A percentile compares a stretch with the other conserved stretches of the same genome.
These are phyloP conservation scores for Agraylea sexmaculata DNA, from an alignment of 1,140 invertebrate species.

Conservation along the genomic window DNA sequence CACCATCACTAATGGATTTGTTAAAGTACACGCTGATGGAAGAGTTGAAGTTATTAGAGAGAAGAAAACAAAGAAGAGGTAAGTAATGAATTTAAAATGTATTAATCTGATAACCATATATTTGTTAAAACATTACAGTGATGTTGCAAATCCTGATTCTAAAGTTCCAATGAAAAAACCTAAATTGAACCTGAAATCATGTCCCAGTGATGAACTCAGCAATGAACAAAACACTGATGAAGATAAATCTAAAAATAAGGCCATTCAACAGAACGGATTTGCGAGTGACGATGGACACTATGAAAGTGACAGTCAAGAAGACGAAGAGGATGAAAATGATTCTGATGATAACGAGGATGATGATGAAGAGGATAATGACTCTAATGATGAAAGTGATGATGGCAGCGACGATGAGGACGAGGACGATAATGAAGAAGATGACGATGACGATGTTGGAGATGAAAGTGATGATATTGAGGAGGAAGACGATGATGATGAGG, in stretches of 20 bases:
- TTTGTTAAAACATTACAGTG: constrained; percentile 4
- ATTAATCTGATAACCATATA: constrained; percentile 8
- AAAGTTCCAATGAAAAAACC: constrained; percentile 8
- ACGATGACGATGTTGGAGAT: too few relatives aligned
- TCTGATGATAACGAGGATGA: constrained; percentile 11
- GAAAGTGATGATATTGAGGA: background rate
- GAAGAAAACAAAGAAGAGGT: constrained; percentile 23
- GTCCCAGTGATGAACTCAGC: background rate
- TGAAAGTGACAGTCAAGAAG: background rate
- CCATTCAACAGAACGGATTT: constrained; percentile 2
- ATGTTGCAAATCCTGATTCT: constrained; percentile 21
- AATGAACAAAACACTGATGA: background rate
- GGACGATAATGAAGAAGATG: constrained; percentile 8
- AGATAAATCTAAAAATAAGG: constrained; percentile 9
- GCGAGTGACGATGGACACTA: background rate
- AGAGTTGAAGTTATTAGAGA: constrained; percentile 32
- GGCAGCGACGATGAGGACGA: constrained; percentile 10
- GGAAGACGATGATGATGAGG: constrained; percentile 1
- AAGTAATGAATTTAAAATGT: constrained; percentile 14
- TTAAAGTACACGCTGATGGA: constrained; percentile 44
- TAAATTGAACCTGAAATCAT: constrained; percentile 2
- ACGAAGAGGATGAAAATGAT: constrained; percentile 5
- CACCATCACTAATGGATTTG: constrained; percentile 35
- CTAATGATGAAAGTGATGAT: constrained; percentile 10
- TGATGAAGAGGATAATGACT: constrained; percentile 4